A percentile compares a stretch with the other conserved stretches of the same genome.
Conservation (phyloP, 2,888 invertebrate genomes). For the Caenorhabditis sp. region DNA sequence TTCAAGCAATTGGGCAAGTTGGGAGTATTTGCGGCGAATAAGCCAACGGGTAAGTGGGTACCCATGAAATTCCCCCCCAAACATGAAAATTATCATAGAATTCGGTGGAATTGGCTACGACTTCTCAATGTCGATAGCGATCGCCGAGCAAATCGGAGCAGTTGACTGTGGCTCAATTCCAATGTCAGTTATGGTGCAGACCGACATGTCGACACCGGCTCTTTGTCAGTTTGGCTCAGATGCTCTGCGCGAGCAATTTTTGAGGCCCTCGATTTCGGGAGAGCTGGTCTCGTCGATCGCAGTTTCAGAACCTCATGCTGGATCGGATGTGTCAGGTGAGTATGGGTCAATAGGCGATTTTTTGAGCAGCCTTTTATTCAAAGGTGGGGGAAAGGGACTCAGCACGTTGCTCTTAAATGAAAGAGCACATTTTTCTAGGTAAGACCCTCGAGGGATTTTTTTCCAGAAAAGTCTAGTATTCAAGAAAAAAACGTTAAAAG, state of each 20-base stretch:
- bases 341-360: too few species aligned
- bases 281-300: slow-evolving; percentile 75
- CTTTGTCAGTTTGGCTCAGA: slow-evolving; percentile 72
- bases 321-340: slow-evolving; percentile 74
- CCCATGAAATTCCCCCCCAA: too few species aligned
- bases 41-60: slow-evolving; percentile 71
- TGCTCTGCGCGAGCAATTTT: slow-evolving; percentile 73
- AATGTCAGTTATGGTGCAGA: slow-evolving; percentile 75
- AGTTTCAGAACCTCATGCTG: slow-evolving; percentile 75
- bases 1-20: slow-evolving; percentile 75
- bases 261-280: slow-evolving; percentile 74
- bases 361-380: too few species aligned
- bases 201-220: slow-evolving; percentile 76
- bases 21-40: slow-evolving; percentile 75
- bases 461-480: too few species aligned
- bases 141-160: slow-evolving; percentile 75
- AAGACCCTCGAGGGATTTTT: too few species aligned
- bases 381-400: too few species aligned
- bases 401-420: too few species aligned
- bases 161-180: slow-evolving; percentile 75
- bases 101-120: slow-evolving; percentile 76
- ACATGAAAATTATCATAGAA: too few species aligned
- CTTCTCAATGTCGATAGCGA: slow-evolving; percentile 75
- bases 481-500: too few species aligned
- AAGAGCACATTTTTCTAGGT: too few species aligned